Evolutionary conservation across 1,140 invertebrate species (phyloP).

Genomic region (Dufourea novaeangliae): DNA sequence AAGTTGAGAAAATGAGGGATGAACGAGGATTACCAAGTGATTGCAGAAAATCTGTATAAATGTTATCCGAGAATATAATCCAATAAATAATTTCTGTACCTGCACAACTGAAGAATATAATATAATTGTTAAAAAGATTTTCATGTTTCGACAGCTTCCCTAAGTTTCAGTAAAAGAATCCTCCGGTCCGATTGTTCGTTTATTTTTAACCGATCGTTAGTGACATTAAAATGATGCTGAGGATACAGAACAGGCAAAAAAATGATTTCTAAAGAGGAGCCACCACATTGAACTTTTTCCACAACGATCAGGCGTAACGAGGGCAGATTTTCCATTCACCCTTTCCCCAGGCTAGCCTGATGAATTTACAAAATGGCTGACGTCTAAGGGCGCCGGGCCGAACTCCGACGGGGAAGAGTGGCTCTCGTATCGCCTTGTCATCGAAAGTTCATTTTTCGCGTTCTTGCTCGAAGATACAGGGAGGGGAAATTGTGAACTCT

Average conservation of each 20-base stretch:
- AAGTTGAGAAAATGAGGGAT: too few relatives aligned
- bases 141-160: too few relatives aligned
- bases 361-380: conserved; percentile 67
- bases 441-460: conserved; percentile 67
- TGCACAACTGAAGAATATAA: too few relatives aligned
- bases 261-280: neutral
- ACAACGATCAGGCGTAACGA: conserved; percentile 31
- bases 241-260: neutral
- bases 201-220: too few relatives aligned
- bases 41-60: too few relatives aligned
- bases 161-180: too few relatives aligned
- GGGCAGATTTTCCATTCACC: conserved; percentile 30
- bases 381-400: conserved; percentile 11
- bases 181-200: too few relatives aligned
- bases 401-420: conserved; percentile 51
- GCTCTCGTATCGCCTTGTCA: conserved; percentile 62
- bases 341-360: conserved; percentile 50
- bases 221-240: neutral
- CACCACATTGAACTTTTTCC: neutral
- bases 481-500: conserved; percentile 10
- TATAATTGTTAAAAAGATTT: too few relatives aligned
- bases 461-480: conserved; percentile 33
- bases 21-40: too few relatives aligned
- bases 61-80: too few relatives aligned
- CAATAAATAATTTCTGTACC: too few relatives aligned